Conservation (phyloP, 1,140 invertebrate species). For the Probaryconus sp. region DNA sequence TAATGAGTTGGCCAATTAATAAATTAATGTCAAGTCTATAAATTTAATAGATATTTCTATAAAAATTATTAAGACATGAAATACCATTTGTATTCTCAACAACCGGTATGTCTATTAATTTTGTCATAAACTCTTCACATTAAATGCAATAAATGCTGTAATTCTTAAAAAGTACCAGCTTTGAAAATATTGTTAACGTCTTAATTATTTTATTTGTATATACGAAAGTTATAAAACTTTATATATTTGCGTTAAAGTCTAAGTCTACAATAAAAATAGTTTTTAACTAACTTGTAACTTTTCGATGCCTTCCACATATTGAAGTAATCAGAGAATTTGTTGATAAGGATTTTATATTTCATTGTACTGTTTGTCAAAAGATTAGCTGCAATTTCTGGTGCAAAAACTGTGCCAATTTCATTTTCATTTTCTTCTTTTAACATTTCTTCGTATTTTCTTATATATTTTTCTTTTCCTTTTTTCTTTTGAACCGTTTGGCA, state of each 20-base stretch:
- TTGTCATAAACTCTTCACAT: not conserved
- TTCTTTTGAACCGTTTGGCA: slow-evolving; percentile 38
- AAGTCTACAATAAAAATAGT: slow-evolving; percentile 3
- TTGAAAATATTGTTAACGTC: too few relatives aligned
- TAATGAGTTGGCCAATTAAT: too few relatives aligned
- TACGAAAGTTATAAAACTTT: too few relatives aligned
- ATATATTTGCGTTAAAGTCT: too few relatives aligned
- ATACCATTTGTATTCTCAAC: too few relatives aligned
- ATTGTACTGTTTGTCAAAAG: slow-evolving; percentile 60
- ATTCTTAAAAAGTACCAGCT: too few relatives aligned
- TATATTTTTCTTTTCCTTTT: slow-evolving; percentile 70
- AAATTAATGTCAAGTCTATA: too few relatives aligned
- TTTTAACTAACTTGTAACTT: slow-evolving; percentile 66
- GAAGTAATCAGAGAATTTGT: slow-evolving; percentile 49
- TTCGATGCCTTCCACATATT: slow-evolving; percentile 58
- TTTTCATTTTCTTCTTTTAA: not conserved
- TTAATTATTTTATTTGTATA: too few relatives aligned
- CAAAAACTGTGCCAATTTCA: slow-evolving; percentile 3
- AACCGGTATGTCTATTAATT: not conserved
- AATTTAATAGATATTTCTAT: too few relatives aligned
- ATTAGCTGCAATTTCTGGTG: slow-evolving; percentile 18
- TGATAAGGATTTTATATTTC: slow-evolving; percentile 59
- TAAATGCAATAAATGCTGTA: not conserved
- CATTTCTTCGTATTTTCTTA: slow-evolving; percentile 66
- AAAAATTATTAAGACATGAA: too few relatives aligned